These are phyloP conservation scores for Rhinoderma darwinii DNA, from an alignment of 2,113 vertebrate genomes.

Conservation along the genomic window DNA sequence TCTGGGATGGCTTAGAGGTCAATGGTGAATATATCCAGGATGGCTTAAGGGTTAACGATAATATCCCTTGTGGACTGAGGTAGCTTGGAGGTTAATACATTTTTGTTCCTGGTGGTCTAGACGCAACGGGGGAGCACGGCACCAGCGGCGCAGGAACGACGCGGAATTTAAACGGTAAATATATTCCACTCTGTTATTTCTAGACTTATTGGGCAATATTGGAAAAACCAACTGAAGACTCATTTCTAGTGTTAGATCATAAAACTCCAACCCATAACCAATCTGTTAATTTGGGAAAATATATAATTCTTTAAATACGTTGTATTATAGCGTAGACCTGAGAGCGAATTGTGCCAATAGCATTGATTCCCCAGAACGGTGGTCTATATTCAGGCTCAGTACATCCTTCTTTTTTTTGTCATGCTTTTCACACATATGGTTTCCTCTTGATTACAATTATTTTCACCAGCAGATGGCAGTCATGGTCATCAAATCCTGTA, in stretches of 20 bases:
- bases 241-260: too few species aligned
- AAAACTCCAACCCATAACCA: not conserved
- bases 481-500: not conserved
- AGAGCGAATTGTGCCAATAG: too few species aligned
- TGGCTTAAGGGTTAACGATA: not conserved
- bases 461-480: conserved; percentile 9
- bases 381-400: too few species aligned
- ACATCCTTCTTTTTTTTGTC: too few species aligned
- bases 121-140: not conserved
- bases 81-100: conserved; percentile 3
- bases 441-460: not conserved
- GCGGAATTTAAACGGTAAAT: not conserved
- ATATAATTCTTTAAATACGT: too few species aligned
- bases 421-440: not conserved
- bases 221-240: not conserved
- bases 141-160: conserved; percentile 9
- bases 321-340: too few species aligned
- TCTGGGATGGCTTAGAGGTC: not conserved
- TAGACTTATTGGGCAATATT: not conserved
- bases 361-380: too few species aligned
- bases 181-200: not conserved
- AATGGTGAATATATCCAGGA: not conserved
- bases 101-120: conserved; percentile 12
- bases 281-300: not conserved
- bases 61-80: not conserved